Evolutionary conservation across 2,888 invertebrate species (phyloP).

Genomic region (Drosophila picticornis): DNA sequence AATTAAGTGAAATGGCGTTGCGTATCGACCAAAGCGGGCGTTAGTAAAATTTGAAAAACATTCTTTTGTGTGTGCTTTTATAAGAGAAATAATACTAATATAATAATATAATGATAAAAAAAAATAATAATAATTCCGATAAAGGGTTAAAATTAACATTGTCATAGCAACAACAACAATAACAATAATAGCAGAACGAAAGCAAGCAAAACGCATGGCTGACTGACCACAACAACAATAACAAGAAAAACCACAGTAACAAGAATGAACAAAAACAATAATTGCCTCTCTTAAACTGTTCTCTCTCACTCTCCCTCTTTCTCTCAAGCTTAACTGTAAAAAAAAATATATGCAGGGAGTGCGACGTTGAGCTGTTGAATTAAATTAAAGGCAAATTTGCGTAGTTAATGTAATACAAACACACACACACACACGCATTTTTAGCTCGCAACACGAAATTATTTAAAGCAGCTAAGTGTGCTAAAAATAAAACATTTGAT

Average conservation of each 20-base stretch:
- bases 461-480: slow-evolving; percentile 54
- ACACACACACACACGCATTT: slow-evolving; percentile 1
- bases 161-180: slow-evolving; percentile 58
- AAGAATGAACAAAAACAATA: slow-evolving; percentile 34
- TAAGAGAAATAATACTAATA: background rate
- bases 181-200: slow-evolving; percentile 48
- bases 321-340: slow-evolving; percentile 26
- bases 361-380: slow-evolving; percentile 50
- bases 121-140: background rate
- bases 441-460: slow-evolving; percentile 35
- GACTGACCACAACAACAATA: slow-evolving; percentile 40
- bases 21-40: slow-evolving; percentile 24
- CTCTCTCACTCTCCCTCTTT: background rate
- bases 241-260: slow-evolving; percentile 36
- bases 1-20: slow-evolving; percentile 55
- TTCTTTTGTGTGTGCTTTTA: background rate
- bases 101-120: background rate
- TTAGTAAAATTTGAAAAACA: background rate
- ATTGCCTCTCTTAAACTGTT: slow-evolving; percentile 22
- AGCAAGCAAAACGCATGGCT: slow-evolving; percentile 70
- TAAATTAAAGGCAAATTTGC: slow-evolving; percentile 68
- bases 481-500: slow-evolving; percentile 72
- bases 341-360: slow-evolving; percentile 38
- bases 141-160: slow-evolving; percentile 46
- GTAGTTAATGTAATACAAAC: slow-evolving; percentile 49